Base-by-base conservation (phyloP, 2,888 invertebrate genomes). In the Syritta pipiens region DNA sequence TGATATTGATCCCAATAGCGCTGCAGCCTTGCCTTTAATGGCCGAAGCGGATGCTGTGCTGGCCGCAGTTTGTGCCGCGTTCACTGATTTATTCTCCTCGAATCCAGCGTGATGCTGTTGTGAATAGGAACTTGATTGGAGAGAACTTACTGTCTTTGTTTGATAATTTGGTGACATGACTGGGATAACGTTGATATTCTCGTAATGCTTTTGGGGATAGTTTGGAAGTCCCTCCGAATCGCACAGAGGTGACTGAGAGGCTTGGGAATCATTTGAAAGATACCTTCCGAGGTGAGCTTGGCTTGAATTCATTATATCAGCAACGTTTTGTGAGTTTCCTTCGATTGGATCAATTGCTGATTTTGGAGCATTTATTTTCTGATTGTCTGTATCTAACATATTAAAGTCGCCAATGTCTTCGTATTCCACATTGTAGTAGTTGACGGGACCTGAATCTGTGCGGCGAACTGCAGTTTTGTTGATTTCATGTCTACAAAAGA, bases 181-280 rank as follows among this genome's bases (percentile, higher is more conserved):
- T 4, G 59, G 17, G 14, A 55, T 24, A 4, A 76, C 26, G 10
- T 74, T 71, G n/a, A 82, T 69, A 32, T 82, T 82, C 46, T 83
- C 82, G 62, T 83, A 83, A 42, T 81, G 83, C 19, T 82, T 81
- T n/a, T n/a, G n/a, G 48, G 81, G 67, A 60, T 82, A 83, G 32
- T 87, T 90, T 53, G 86, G 89, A 76, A 86, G 81, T 7, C 81
- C 90, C 86, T 90, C 65, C 24, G 40, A 6, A 26, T 65, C 65
- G 2, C n/a, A n/a, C n/a, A n/a, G n/a, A n/a, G n/a, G n/a, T n/a
- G n/a, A n/a, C n/a, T n/a, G n/a, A n/a, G n/a, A n/a, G n/a, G n/a
- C n/a, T n/a, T n/a, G n/a, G n/a, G n/a, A 40, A 51, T 63, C 75
- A 32, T 59, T 75, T 4, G 20, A 14, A 9, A 59, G 20, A 46